Conservation (phyloP, 53 echinoderm and acorn worm species). For the Echinometra lucunter region DNA sequence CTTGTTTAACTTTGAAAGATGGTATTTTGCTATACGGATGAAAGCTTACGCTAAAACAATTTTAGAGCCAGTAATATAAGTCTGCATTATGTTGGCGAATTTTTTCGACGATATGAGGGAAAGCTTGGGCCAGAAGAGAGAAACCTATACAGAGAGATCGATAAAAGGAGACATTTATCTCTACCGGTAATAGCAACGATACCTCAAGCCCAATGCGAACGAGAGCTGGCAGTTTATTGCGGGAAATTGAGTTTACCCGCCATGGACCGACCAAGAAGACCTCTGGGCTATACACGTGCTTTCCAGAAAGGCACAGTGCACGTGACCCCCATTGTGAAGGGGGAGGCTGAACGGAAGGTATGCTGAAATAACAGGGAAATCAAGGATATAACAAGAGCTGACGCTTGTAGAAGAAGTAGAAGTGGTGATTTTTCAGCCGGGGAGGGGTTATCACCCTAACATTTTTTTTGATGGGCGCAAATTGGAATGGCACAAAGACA, state of each 20-base stretch:
- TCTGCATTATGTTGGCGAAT: not conserved
- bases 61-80: not conserved
- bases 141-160: conserved; percentile 7
- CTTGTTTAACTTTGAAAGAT: not conserved
- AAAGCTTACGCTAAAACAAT: too few relatives aligned
- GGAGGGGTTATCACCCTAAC: too few relatives aligned
- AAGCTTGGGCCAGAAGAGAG: not conserved
- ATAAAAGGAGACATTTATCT: conserved; percentile 34
- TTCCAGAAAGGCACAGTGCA: not conserved
- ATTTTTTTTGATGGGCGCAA: not conserved
- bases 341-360: not conserved
- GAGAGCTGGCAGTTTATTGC: conserved; percentile 37
- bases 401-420: not conserved
- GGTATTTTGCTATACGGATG: not conserved
- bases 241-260: conserved; percentile 12
- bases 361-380: not conserved
- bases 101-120: not conserved
- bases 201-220: not conserved
- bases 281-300: conserved; percentile 45
- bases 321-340: not conserved
- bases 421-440: too few relatives aligned
- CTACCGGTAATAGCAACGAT: conserved; percentile 27
- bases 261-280: not conserved
- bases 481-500: too few relatives aligned
- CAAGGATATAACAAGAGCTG: not conserved